phyloP scores from a whole-genome alignment of 2,797 vertebrate genomes.

The Emys orbicularis region DNA sequence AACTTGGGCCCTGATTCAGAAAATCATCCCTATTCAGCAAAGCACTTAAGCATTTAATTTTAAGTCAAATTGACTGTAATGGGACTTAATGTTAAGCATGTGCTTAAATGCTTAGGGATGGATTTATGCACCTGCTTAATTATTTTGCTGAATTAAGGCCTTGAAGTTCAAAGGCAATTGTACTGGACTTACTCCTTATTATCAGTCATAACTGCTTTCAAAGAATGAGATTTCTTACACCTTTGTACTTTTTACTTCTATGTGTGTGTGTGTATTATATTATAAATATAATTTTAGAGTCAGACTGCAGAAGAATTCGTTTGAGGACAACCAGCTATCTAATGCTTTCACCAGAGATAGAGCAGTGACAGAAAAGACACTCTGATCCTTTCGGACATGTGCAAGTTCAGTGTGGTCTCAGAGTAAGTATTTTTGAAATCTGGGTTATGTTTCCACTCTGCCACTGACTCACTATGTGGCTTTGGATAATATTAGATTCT shows the following conservation, averaged over 20 bases:
- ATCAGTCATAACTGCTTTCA: background rate
- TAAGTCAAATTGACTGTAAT: background rate
- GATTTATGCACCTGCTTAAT: background rate
- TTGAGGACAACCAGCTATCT: background rate
- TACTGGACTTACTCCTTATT: background rate
- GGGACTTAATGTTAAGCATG: background rate
- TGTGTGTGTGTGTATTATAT: background rate
- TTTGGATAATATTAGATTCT: background rate
- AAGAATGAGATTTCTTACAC: background rate
- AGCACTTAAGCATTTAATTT: background rate
- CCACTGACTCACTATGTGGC: background rate
- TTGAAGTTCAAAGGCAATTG: background rate
- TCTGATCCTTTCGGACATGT: background rate
- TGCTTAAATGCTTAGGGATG: background rate
- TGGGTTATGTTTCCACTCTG: background rate
- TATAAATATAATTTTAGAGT: background rate
- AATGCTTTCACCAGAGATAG: background rate
- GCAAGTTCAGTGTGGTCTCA: background rate
- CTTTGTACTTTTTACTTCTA: background rate
- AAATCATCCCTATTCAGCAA: accelerated
- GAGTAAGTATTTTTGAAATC: background rate
- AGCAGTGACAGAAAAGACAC: background rate
- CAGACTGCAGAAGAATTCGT: background rate
- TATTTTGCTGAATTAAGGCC: background rate
- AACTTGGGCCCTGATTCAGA: background rate